Evolutionary conservation across 2,888 invertebrate genomes (phyloP), one percentile per base, ranked within the genome.

Genomic region (Sinodicranocentrus sp.): DNA sequence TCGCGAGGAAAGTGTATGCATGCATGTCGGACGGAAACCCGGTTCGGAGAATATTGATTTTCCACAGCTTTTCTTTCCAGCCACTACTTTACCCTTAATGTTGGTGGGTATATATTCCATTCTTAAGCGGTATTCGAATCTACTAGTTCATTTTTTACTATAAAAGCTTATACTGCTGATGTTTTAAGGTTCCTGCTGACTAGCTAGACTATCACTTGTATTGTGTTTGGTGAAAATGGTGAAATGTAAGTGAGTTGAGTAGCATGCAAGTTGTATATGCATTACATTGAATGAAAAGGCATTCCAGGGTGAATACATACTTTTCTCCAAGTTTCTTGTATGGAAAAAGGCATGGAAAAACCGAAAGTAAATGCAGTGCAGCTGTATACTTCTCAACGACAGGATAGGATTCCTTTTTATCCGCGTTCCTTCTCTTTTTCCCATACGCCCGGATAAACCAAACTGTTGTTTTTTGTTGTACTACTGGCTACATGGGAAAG

Each of bases 1-100:
- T 6, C 10, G 48, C n/a, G 48, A n/a, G n/a, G 48, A 48, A 54
- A 17, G 54, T 5, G 54, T 21, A 8, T 61, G 26, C 28, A 61
- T 61, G 26, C 28, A 61, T 5, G 61, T 25, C 61, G 28, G 61
- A 65, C 28, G 59, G 39, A 15, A 75, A 73, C 72, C 77, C 67
- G 72, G 72, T 72, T 78, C 72, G 67, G 71, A 25, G n/a, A 63
- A 54, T 83, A 83, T 83, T 78, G 83, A 83, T 83, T 83, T 83
- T 83, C 83, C 43, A 25, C 71, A 52, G 52, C 54, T 63, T 63
- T 71, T 79, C 44, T 28, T 44, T 26, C 19, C 63, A 43, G 33
- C 21, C 26, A 54, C 52, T 44, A 28, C 26, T 57, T 57, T 48
- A 48, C 15, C 15, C n/a, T 15, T n/a, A 10, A 5, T 48, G n/a